Base-by-base conservation (phyloP, 2,797 vertebrate species). In the Epinephelus coioides region DNA sequence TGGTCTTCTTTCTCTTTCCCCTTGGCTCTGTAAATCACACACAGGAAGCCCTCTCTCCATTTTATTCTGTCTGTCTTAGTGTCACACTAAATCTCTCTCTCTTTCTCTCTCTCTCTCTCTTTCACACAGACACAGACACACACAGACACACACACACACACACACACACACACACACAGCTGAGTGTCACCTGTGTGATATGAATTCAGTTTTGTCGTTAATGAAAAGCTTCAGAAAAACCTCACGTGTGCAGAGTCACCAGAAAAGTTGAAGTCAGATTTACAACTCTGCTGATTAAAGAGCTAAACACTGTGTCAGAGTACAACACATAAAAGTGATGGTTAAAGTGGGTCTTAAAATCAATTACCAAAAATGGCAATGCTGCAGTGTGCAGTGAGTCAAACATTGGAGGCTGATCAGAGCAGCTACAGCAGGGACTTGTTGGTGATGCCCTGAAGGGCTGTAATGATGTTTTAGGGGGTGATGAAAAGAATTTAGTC, bases 11-110 rank as follows among this genome's bases (percentile, higher is more conserved):
- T 94, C 88, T 92, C 85, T 91, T 92, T 88, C 81, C 83, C 85
- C 84, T 81, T 79, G 85, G 89, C 90, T 94, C 87, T 76, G 81
- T 90, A 93, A 95, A 94, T 95, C 93, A 94, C 89, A 86, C 83
- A 92, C 91, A 93, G 94, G 93, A 92, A 92, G 69, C 61, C 60
- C 43, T 55, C 57, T 63, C 76, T 68, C 57, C 69, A 64, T 77
- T 78, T 64, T n/a, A 64, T 69, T 67, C 57, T 19, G 17, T 54
- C 34, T 34, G 34, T 34, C 34, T 34, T 53, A 65, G 63, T 49
- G 30, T 80, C 67, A 51, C 51, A 70, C 54, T 30, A 50, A 72
- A 19, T 47, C 18, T 59, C 11, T 25, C 56, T 63, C 53, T 7
- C 17, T 19, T 4, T 13, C 63, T 13, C 40, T 40, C 46, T 47